Evolutionary conservation across 92 coral and sea anemone species (phyloP), one percentile per base, ranked within the genome.

Genomic region (Epizoanthus fatuus): DNA sequence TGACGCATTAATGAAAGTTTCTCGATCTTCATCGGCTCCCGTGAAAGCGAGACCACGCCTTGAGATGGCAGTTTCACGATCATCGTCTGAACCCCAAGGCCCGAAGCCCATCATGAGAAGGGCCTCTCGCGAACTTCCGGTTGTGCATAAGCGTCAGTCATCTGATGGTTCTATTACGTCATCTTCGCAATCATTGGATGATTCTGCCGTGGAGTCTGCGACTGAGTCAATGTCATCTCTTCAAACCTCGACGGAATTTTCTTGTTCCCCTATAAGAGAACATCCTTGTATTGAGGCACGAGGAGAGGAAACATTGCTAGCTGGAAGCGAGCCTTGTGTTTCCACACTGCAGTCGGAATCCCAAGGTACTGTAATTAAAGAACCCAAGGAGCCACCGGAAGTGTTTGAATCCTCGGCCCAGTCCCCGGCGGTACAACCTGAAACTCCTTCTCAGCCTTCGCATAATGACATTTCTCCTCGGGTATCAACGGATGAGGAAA

Each of bases 21-120:
- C 94, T 0, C 95, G 99, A 4, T 97, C 99, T 3, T 93, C 98
- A 12, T 97, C 99, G 35, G 99, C 93, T 49, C 99, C 99, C 3
- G 84, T 72, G 60, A 87, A 95, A 42, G 93, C 93, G 37, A 89
- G 97, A 39, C 93, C 93, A 37, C 98, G 98, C 59, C 95, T 77
- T 25, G 98, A 92, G 29, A 87, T 87, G 7, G 75, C 91, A 2
- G 89, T 83, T 5, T 84, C 96, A 19, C 95, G 99, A 12, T 97
- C 99, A 5, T 93, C 95, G 25, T 97, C 99, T 7, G 98, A 88
- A 37, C 98, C 96, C 15, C 96, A 89, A 82, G 94, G 95, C 32
- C 88, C 95, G 19, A 81, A 84, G 81, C 90, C 76, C 12, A 29
- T 86, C 64, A 37, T 79, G 6, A 88, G 85, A 32, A 84, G 79